phyloP scores from a whole-genome alignment of 1,140 invertebrate species.

The Drosophila trapezifrons region DNA sequence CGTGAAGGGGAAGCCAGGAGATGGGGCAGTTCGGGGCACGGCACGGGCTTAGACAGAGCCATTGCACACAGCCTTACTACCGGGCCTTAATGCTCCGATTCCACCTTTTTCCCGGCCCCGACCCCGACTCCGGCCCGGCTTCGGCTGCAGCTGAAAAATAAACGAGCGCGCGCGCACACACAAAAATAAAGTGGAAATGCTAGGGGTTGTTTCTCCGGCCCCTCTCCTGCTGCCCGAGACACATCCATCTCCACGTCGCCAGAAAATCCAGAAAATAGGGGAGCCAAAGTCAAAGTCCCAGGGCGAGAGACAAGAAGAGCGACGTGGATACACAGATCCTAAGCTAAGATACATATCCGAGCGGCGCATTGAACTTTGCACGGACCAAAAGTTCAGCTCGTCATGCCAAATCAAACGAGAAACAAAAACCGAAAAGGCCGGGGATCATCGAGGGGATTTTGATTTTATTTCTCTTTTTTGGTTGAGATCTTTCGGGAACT shows the following conservation, averaged over 20 bases:
- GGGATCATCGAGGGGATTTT: slow-evolving; percentile 32
- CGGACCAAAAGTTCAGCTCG: slow-evolving; percentile 66
- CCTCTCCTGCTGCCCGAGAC: slow-evolving; percentile 3
- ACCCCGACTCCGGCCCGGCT: neutral
- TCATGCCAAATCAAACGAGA: slow-evolving; percentile 60
- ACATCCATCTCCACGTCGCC: slow-evolving; percentile 29
- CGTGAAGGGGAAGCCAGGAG: slow-evolving; percentile 26
- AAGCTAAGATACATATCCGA: slow-evolving; percentile 16
- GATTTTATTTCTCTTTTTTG: slow-evolving; percentile 29
- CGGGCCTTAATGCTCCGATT: slow-evolving; percentile 9
- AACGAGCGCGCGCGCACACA: slow-evolving; percentile 37
- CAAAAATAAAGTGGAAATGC: slow-evolving; percentile 46
- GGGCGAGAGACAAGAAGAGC: neutral
- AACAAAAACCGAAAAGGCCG: neutral
- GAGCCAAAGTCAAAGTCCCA: slow-evolving; percentile 41
- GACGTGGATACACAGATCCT: slow-evolving; percentile 21
- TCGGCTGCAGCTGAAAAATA: slow-evolving; percentile 72
- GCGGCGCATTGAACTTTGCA: slow-evolving; percentile 73
- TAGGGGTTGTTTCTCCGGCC: slow-evolving; percentile 61
- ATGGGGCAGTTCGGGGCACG: slow-evolving; percentile 15
- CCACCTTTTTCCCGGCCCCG: slow-evolving; percentile 4
- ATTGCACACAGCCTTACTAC: slow-evolving; percentile 14
- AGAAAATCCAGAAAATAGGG: slow-evolving; percentile 49
- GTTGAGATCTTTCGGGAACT: neutral
- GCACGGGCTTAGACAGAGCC: slow-evolving; percentile 70